These are phyloP conservation scores for Sphaerodactylus townsendi DNA, from an alignment of 2,113 vertebrate species.

Conservation along the genomic window DNA sequence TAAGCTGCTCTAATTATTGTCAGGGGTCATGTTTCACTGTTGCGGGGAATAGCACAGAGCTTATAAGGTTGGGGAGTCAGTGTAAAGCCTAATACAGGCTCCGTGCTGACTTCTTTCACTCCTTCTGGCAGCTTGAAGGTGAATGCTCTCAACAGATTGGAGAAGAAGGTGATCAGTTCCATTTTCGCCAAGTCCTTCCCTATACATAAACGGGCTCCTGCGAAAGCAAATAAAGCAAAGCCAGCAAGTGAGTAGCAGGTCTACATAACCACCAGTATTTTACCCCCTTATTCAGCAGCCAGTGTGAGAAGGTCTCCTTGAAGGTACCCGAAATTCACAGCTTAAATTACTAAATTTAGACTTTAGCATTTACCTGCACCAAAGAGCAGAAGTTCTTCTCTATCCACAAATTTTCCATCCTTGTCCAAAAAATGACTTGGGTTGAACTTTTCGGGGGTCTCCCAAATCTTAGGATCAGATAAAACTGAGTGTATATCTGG, in stretches of 20 bases:
- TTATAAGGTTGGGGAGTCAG: background rate
- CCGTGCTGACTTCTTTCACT: background rate
- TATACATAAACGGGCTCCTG: background rate
- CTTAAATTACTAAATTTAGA: too few relatives aligned
- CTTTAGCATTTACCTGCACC: constrained; percentile 28
- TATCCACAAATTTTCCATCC: constrained; percentile 38
- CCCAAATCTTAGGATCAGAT: constrained; percentile 5
- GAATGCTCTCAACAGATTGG: background rate
- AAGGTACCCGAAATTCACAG: too few relatives aligned
- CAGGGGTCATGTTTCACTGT: background rate
- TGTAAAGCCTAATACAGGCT: background rate
- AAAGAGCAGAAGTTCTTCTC: constrained; percentile 51
- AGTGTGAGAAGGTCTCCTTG: too few relatives aligned
- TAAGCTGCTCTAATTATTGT: too few relatives aligned
- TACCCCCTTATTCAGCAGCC: too few relatives aligned
- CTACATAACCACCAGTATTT: too few relatives aligned
- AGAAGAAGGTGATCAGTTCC: background rate
- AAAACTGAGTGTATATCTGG: constrained; percentile 33
- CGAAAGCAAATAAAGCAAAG: too few relatives aligned
- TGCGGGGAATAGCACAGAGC: background rate
- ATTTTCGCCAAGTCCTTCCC: background rate
- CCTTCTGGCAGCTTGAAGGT: background rate
- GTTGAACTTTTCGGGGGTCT: constrained; percentile 29
- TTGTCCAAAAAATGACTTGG: background rate
- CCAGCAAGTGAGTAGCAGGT: background rate